A percentile compares a stretch with the other conserved stretches of the same genome.
Conservation (phyloP, 2,113 vertebrate species). For the Eonycteris spelaea region DNA sequence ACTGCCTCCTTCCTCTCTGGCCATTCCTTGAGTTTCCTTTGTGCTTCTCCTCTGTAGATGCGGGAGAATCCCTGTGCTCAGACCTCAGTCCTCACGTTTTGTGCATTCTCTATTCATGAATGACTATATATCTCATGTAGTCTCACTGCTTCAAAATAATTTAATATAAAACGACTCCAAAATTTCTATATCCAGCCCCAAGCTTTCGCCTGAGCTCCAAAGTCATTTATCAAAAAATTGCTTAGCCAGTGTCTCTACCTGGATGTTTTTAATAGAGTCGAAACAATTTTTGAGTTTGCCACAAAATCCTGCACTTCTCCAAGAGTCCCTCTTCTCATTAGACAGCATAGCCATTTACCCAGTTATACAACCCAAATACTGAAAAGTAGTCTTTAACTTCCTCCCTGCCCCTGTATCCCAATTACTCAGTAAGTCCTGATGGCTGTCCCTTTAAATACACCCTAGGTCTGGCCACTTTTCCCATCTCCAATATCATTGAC, state of each 20-base stretch:
- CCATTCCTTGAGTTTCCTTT: neutral
- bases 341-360: neutral
- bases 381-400: neutral
- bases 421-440: neutral
- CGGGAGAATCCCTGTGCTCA: neutral
- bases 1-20: neutral
- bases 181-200: neutral
- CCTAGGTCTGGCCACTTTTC: neutral
- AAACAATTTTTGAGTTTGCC: neutral
- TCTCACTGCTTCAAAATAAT: neutral
- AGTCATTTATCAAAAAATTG: neutral
- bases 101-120: neutral
- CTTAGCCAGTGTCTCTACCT: neutral
- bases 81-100: neutral
- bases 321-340: neutral
- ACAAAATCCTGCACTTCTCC: neutral
- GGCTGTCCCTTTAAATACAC: neutral
- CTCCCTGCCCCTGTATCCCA: neutral
- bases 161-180: neutral
- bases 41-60: neutral
- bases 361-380: neutral
- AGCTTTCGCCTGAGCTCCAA: neutral
- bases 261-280: neutral
- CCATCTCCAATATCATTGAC: neutral
- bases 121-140: neutral